Evolutionary conservation across 2,888 invertebrate genomes (phyloP), one percentile per base, ranked within the genome.

Genomic region (Hemaris fuciformis): DNA sequence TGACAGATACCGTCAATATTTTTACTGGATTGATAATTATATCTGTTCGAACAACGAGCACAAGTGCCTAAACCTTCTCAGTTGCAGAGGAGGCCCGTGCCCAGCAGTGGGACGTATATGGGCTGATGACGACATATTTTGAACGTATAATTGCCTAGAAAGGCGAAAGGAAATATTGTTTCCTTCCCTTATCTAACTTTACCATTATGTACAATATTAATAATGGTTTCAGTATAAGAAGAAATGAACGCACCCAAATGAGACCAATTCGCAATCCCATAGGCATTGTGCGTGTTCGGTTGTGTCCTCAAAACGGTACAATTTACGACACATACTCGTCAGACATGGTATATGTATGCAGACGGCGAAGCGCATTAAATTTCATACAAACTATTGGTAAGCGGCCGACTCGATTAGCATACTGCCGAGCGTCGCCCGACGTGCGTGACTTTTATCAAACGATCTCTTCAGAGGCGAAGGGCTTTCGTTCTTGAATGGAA

Each of bases 271-370:
- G 45, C 27, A 31, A 27, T 27, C 53, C 53, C 53, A 53, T 31
- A 31, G 53, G 10, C 27, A 18, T 53, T 31, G 18, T 27, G 53
- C 8, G 31, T 18, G 38, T 0, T 38, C n/a, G 45, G 20, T 23
- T 13, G 45, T 45, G 45, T 22, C 45, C 31, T 53, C 15, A 18
- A 53, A 53, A 53, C 53, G 27, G 25, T 15, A 31, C 31, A 53
- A 53, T 53, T 53, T 53, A 53, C 27, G 7, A 4, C 31, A 18
- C 3, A 18, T 53, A 31, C 10, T 53, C 27, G 15, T 53, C 53
- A 53, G 53, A 53, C 53, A 18, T 18, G 18, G 31, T 18, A 31
- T 53, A 53, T 53, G 53, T 53, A 53, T 53, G 53, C 53, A 53
- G 53, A 53, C 53, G 27, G 53, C 31, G 10, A 10, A 18, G 31